Conservation (phyloP, 2,888 invertebrate genomes). For the Amitus sp. region DNA sequence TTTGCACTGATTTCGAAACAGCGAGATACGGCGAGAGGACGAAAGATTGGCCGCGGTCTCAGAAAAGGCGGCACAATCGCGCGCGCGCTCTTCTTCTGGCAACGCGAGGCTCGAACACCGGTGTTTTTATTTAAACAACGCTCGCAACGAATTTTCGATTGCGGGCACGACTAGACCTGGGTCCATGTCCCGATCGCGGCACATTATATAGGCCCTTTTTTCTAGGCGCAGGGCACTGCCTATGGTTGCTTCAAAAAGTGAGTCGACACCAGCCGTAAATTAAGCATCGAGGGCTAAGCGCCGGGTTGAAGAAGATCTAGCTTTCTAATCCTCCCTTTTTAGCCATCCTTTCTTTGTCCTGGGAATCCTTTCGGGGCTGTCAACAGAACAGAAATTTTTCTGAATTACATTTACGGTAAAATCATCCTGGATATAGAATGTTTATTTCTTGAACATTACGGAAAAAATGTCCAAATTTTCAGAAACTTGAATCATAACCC, state of each 20-base stretch:
- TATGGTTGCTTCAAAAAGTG: conserved; percentile 94
- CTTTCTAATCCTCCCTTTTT: conserved; percentile 41
- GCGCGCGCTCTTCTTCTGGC: conserved; percentile 19
- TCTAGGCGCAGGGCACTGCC: conserved; percentile 66
- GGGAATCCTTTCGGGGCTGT: too few relatives aligned
- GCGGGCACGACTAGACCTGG: conserved; percentile 58
- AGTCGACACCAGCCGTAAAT: conserved; percentile 91
- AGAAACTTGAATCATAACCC: too few relatives aligned
- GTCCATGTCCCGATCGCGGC: conserved; percentile 83
- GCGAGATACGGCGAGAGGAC: conserved; percentile 22
- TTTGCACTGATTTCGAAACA: too few relatives aligned
- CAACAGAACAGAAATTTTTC: too few relatives aligned
- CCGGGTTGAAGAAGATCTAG: conserved; percentile 56
- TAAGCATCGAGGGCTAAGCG: conserved; percentile 87
- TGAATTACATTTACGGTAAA: too few relatives aligned
- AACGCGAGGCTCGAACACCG: conserved; percentile 13
- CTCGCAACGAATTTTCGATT: conserved; percentile 33
- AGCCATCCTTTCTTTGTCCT: background rate
- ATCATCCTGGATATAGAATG: too few relatives aligned
- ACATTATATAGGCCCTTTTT: conserved; percentile 75
- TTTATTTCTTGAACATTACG: too few relatives aligned
- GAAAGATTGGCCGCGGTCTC: conserved; percentile 15
- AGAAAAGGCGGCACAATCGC: conserved; percentile 20
- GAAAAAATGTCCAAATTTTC: too few relatives aligned
- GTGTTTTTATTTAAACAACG: conserved; percentile 34